Evolutionary conservation across 2,888 invertebrate genomes (phyloP).

Genomic region (Chironomus riparius): DNA sequence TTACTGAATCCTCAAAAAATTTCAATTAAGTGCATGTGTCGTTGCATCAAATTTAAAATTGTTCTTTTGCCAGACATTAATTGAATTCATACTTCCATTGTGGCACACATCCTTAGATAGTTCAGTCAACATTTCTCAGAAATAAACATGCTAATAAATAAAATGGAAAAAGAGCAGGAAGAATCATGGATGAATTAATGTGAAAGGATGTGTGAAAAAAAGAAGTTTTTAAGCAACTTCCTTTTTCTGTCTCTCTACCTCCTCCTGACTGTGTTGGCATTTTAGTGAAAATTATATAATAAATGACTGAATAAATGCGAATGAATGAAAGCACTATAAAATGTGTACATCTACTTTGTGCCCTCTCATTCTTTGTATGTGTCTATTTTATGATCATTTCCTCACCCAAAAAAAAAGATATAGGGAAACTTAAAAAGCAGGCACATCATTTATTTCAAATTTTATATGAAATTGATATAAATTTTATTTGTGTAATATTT

Average conservation of each 20-base stretch:
- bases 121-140: too few species aligned
- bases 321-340: too few species aligned
- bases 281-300: neutral
- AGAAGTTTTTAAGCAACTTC: neutral
- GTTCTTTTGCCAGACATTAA: too few species aligned
- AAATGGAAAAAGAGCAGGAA: neutral
- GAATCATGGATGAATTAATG: slow-evolving; percentile 9
- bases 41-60: too few species aligned
- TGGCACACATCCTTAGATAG: too few species aligned
- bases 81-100: too few species aligned
- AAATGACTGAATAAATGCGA: too few species aligned
- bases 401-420: neutral
- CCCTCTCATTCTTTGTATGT: neutral
- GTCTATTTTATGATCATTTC: too few species aligned
- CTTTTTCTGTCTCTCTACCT: neutral
- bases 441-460: neutral
- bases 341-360: neutral
- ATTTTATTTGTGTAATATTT: too few species aligned
- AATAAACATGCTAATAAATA: neutral
- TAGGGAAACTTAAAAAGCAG: neutral
- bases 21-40: too few species aligned
- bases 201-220: slow-evolving; percentile 21
- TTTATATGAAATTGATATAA: too few species aligned
- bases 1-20: too few species aligned
- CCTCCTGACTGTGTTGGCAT: neutral